Percentiles rank a stretch among this genome's conserved stretches.
These are phyloP conservation scores for Sebastes minor DNA, from an alignment of 2,797 vertebrate genomes.

Conservation along the genomic window DNA sequence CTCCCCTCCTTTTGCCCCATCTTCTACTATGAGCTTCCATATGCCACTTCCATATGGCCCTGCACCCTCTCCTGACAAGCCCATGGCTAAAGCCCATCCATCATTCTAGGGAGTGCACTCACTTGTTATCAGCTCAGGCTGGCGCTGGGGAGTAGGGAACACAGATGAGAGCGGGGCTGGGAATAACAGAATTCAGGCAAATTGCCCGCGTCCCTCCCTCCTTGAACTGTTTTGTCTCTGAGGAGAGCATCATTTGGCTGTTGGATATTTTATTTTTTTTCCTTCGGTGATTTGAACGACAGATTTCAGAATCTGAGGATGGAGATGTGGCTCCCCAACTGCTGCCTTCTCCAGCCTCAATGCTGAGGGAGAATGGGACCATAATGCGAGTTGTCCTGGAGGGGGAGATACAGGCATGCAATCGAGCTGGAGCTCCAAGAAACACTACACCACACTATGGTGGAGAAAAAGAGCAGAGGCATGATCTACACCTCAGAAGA, in stretches of 20 bases:
- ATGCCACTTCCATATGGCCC: conserved; percentile 88
- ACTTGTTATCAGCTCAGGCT: conserved; percentile 85
- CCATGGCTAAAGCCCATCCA: conserved; percentile 82
- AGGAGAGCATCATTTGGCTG: conserved; percentile 47
- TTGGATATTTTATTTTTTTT: conserved; percentile 55
- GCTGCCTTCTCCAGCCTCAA: conserved; percentile 37
- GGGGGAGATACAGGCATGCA: conserved; percentile 86
- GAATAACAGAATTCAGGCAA: conserved; percentile 70
- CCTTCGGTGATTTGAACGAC: conserved; percentile 48
- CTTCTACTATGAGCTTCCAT: conserved; percentile 84
- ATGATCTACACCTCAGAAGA: conserved; percentile 31
- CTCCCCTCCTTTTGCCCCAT: conserved; percentile 79
- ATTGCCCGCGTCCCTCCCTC: conserved; percentile 54
- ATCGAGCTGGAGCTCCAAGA: conserved; percentile 57
- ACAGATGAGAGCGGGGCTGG: conserved; percentile 58
- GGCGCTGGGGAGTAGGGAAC: conserved; percentile 71
- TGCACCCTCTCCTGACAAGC: conserved; percentile 85
- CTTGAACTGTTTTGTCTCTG: conserved; percentile 59
- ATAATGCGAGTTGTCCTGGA: conserved; percentile 83
- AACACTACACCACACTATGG: conserved; percentile 37
- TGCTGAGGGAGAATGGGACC: conserved; percentile 57
- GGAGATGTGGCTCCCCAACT: conserved; percentile 30
- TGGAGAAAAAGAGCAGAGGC: conserved; percentile 35
- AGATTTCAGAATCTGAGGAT: conserved; percentile 41
- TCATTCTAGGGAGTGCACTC: conserved; percentile 80